phyloP scores from a whole-genome alignment of 2,888 invertebrate species.

The Euphydryas editha region DNA sequence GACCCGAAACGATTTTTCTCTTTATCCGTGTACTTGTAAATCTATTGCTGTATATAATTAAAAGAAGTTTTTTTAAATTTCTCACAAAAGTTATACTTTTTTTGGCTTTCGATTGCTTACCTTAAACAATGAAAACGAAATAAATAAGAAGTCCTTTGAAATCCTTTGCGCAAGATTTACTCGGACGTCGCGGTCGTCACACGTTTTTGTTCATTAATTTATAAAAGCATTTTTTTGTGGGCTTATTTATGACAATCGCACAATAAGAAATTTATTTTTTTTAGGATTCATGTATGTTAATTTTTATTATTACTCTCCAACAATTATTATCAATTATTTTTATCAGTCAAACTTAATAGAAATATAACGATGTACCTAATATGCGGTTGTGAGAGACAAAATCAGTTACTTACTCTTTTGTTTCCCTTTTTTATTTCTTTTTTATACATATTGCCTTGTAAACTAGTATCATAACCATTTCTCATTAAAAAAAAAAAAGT shows the following conservation, averaged over 20 bases:
- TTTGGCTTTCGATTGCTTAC: background rate
- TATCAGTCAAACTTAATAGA: no score
- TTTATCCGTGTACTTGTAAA: background rate
- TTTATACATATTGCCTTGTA: no score
- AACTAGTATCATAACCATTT: background rate
- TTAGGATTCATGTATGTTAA: no score
- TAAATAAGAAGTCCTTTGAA: background rate
- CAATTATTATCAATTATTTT: no score
- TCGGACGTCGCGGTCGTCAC: background rate
- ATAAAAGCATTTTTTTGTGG: background rate
- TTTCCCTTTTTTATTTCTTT: no score
- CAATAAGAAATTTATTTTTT: no score
- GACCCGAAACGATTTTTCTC: background rate
- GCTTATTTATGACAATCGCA: background rate
- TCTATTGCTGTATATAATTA: constrained; percentile 6
- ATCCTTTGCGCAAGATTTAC: constrained; percentile 6
- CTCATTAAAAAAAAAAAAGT: background rate
- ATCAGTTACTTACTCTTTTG: no score
- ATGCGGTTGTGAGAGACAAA: no score
- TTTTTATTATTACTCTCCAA: no score
- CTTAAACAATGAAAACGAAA: background rate
- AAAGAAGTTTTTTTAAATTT: constrained; percentile 3
- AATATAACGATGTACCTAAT: no score
- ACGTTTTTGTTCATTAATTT: background rate
- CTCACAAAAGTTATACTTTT: background rate